Conservation (phyloP, 2,113 vertebrate genomes). For the Microcebus ravelobensis region DNA sequence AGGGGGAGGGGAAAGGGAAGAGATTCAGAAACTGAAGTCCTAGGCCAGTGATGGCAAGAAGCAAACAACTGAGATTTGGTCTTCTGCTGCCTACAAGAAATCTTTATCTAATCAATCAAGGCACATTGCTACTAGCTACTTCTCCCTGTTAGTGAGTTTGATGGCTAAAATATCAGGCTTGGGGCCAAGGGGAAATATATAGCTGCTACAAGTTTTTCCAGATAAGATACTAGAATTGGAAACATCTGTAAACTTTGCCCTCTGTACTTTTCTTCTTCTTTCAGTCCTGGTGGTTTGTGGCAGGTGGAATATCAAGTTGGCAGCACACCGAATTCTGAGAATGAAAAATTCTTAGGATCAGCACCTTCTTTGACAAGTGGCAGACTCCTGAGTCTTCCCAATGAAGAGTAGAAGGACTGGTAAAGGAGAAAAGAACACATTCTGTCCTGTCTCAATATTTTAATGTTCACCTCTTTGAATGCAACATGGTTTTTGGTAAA, state of each 20-base stretch:
- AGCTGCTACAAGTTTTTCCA: conserved; percentile 58
- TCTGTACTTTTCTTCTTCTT: conserved; percentile 51
- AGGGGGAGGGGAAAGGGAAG: background rate
- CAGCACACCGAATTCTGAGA: conserved; percentile 70
- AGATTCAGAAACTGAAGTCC: background rate
- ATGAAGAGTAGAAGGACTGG: conserved; percentile 83
- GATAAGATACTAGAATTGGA: conserved; percentile 40
- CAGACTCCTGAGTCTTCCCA: conserved; percentile 71
- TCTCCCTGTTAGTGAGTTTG: conserved; percentile 55
- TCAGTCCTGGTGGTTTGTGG: conserved; percentile 55
- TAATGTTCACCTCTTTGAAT: conserved; percentile 86
- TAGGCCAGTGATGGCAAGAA: conserved; percentile 5
- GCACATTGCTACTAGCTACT: conserved; percentile 72
- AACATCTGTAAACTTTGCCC: conserved; percentile 69
- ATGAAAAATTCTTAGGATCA: conserved; percentile 63
- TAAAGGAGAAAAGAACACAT: conserved; percentile 85
- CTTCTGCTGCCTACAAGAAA: conserved; percentile 42
- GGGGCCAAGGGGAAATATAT: conserved; percentile 7
- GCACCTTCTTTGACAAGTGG: conserved; percentile 74
- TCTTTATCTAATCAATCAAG: conserved; percentile 67
- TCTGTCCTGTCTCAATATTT: conserved; percentile 85
- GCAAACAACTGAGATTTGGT: conserved; percentile 36
- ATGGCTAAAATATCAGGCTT: conserved; percentile 49
- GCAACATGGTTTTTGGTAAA: conserved; percentile 88
- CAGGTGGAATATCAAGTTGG: conserved; percentile 62